These are phyloP conservation scores for Athripsodes cinereus DNA, from an alignment of 2,888 invertebrate species.

Conservation along the genomic window DNA sequence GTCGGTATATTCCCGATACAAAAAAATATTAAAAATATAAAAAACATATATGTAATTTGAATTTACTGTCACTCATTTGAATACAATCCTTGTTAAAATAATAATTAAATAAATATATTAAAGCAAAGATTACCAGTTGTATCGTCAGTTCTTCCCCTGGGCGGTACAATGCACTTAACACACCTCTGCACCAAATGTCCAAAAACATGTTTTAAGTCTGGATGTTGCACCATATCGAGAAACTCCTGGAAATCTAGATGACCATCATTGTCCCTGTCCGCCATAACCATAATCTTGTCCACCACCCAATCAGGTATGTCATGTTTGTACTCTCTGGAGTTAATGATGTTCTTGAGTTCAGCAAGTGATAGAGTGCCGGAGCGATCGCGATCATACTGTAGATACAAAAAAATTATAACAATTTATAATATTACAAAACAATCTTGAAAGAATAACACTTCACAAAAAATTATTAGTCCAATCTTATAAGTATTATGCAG, in stretches of 20 bases:
- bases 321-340: constrained; percentile 50
- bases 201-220: constrained; percentile 57
- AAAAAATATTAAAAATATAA: too few relatives aligned
- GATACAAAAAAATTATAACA: background rate
- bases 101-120: too few relatives aligned
- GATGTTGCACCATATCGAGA: constrained; percentile 60
- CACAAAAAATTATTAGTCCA: too few relatives aligned
- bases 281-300: constrained; percentile 58
- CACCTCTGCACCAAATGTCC: constrained; percentile 59
- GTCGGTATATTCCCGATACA: too few relatives aligned
- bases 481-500: too few relatives aligned
- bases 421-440: too few relatives aligned
- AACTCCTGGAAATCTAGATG: constrained; percentile 68
- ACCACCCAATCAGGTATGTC: constrained; percentile 66
- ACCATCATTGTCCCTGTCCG: constrained; percentile 58
- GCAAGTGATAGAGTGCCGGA: constrained; percentile 64
- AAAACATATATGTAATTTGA: too few relatives aligned
- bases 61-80: too few relatives aligned
- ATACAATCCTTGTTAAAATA: too few relatives aligned
- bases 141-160: constrained; percentile 31
- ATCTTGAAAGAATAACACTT: too few relatives aligned
- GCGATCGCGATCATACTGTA: constrained; percentile 64
- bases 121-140: constrained; percentile 40
- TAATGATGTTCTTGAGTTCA: constrained; percentile 58
- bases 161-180: constrained; percentile 51